Percentiles rank a stretch among this genome's conserved stretches.
Conservation (phyloP, 2,888 invertebrate genomes). For the Aelia acuminata region DNA sequence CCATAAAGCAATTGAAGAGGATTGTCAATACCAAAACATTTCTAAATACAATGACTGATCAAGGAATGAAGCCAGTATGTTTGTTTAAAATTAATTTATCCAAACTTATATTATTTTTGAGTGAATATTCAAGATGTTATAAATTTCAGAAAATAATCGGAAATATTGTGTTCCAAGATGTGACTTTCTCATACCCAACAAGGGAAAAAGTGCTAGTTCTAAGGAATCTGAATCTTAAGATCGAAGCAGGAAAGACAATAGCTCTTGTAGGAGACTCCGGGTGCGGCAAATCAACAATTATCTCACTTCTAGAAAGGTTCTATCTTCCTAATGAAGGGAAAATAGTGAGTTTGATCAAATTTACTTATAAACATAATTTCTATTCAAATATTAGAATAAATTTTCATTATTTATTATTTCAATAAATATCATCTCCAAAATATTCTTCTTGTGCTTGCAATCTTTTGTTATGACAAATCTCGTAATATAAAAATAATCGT, state of each 20-base stretch:
- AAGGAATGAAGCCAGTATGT: slow-evolving; percentile 69
- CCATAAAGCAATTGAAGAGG: slow-evolving; percentile 10
- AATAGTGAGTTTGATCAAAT: background rate
- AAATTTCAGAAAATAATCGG: slow-evolving; percentile 71
- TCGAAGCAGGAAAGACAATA: slow-evolving; percentile 19
- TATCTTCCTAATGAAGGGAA: background rate
- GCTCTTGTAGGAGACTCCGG: background rate
- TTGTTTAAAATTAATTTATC: background rate
- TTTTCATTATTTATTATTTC: no score
- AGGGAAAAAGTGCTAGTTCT: slow-evolving; percentile 37
- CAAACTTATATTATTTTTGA: slow-evolving; percentile 69
- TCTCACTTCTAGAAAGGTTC: background rate
- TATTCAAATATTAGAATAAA: no score
- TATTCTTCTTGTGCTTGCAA: no score
- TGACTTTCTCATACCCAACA: slow-evolving; percentile 69
- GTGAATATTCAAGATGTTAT: slow-evolving; percentile 68
- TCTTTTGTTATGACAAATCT: no score
- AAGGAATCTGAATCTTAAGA: slow-evolving; percentile 45
- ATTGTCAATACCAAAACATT: background rate
- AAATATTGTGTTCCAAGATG: slow-evolving; percentile 78
- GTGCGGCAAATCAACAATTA: background rate
- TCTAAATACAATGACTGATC: slow-evolving; percentile 70
- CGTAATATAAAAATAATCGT: no score
- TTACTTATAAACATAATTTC: no score
- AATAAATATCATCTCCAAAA: no score